Evolutionary conservation across 2,113 vertebrate species (phyloP).

Genomic region (Poeciliopsis occidentalis): DNA sequence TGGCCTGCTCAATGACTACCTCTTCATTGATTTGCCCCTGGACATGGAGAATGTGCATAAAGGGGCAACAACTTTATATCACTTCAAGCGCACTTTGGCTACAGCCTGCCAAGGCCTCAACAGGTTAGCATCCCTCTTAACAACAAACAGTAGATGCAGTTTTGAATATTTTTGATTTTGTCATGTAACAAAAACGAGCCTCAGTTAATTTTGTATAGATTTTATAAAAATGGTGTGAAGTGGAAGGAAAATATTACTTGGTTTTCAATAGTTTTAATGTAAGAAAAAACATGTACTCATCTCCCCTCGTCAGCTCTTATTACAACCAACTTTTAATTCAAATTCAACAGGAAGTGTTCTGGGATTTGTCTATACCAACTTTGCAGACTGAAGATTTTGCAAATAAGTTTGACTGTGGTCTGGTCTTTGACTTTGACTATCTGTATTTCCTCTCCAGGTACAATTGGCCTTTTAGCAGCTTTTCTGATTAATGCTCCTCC

Average conservation of each 20-base stretch:
- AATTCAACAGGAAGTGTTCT: too few relatives aligned
- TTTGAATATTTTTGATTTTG: not conserved
- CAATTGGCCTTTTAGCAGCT: too few relatives aligned
- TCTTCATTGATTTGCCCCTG: slow-evolving; percentile 80
- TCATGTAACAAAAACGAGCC: not conserved
- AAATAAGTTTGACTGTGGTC: not conserved
- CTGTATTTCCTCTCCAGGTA: too few relatives aligned
- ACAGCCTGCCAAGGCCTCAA: slow-evolving; percentile 81
- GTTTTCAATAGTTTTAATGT: not conserved
- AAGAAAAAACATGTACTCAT: not conserved
- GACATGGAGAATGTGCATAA: slow-evolving; percentile 82
- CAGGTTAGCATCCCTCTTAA: slow-evolving; percentile 63
- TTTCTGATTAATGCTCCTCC: too few relatives aligned
- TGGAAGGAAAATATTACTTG: not conserved
- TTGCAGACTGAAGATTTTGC: not conserved
- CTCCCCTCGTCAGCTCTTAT: not conserved
- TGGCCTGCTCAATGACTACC: slow-evolving; percentile 83
- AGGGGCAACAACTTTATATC: slow-evolving; percentile 77
- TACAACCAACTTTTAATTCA: not conserved
- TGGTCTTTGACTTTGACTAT: not conserved
- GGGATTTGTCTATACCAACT: not conserved
- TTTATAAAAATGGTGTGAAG: not conserved
- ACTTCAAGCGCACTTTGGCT: slow-evolving; percentile 79
- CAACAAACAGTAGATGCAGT: not conserved
- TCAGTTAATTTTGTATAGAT: not conserved